phyloP scores from a whole-genome alignment of 1,140 invertebrate genomes.

The Solenopsis invicta region DNA sequence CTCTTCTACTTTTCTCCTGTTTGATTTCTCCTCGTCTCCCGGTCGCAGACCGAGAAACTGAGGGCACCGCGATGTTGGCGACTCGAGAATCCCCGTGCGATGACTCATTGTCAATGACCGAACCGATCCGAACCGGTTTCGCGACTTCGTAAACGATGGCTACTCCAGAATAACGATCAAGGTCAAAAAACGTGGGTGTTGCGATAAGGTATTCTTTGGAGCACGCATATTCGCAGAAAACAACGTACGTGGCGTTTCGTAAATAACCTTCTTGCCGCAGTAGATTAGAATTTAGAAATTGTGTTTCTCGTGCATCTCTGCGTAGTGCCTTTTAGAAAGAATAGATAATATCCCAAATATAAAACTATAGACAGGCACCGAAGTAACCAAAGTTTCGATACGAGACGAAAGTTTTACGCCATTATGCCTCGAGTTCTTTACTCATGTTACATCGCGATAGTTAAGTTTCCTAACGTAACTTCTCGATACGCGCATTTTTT shows the following conservation, averaged over 20 bases:
- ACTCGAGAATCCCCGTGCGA: slow-evolving; percentile 69
- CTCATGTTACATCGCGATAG: not conserved
- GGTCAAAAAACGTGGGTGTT: slow-evolving; percentile 61
- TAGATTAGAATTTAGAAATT: slow-evolving; percentile 8
- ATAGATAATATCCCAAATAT: not conserved
- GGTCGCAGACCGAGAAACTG: slow-evolving; percentile 63
- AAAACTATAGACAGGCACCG: not conserved
- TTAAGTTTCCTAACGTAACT: slow-evolving; percentile 20
- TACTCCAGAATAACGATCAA: slow-evolving; percentile 55
- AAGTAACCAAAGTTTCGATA: slow-evolving; percentile 11
- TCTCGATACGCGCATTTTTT: slow-evolving; percentile 20
- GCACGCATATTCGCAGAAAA: slow-evolving; percentile 1
- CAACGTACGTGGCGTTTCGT: not conserved
- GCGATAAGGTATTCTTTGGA: slow-evolving; percentile 27
- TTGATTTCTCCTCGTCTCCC: slow-evolving; percentile 29
- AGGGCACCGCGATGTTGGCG: slow-evolving; percentile 56
- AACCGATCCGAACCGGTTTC: slow-evolving; percentile 79
- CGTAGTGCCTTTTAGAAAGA: not conserved
- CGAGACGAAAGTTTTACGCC: slow-evolving; percentile 24
- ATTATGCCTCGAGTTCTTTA: not conserved
- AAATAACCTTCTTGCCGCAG: not conserved
- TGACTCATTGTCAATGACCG: slow-evolving; percentile 81
- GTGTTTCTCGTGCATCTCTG: not conserved
- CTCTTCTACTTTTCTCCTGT: not conserved
- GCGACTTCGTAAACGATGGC: slow-evolving; percentile 55